Evolutionary conservation across 2,113 vertebrate genomes (phyloP), one percentile per base, ranked within the genome.

Genomic region (Pogonocichla stellata): DNA sequence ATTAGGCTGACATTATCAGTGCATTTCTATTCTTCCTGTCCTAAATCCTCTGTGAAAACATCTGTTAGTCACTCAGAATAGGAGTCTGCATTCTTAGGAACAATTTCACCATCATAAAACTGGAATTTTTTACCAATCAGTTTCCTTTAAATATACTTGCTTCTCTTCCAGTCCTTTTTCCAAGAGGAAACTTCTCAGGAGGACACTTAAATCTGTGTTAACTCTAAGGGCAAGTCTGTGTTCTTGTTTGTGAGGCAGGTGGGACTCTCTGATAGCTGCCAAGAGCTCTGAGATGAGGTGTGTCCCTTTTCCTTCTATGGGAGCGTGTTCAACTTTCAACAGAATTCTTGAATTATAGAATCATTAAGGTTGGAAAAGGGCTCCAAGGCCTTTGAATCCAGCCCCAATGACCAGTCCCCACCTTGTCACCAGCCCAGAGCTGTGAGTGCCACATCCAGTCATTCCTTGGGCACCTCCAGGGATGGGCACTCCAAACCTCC

Each of bases 11-110:
- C 31, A 10, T 93, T 96, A 42, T 70, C 20, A 2, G 82, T 97
- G 50, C 40, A 47, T 96, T 95, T 92, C 57, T 94, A 75, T 94
- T 95, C 77, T 93, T 89, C 81, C 43, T 94, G 67, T 82, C 92
- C 78, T 84, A 86, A 95, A 83, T 95, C 73, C 81, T 95, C 82
- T 6, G 31, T 50, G 92, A 84, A 94, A 96, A 93, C 64, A 71
- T 90, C 87, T 83, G 62, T 38, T 94, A 61, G 85, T 89, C 80
- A 77, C 90, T 89, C 81, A 75, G 18, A 85, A 84, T 53, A 88
- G 70, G 69, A 91, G 75, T 29, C 38, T 80, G 19, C 4, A 1
- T 94, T 58, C 61, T 64, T 28, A 73, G 92, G 56, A 96, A 16
- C 54, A 51, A 36, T 92, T 96, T 72, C 57, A 11, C 56, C 58